These are phyloP conservation scores for Heterochromis multidens DNA, from an alignment of 2,113 vertebrate genomes.

Conservation along the genomic window DNA sequence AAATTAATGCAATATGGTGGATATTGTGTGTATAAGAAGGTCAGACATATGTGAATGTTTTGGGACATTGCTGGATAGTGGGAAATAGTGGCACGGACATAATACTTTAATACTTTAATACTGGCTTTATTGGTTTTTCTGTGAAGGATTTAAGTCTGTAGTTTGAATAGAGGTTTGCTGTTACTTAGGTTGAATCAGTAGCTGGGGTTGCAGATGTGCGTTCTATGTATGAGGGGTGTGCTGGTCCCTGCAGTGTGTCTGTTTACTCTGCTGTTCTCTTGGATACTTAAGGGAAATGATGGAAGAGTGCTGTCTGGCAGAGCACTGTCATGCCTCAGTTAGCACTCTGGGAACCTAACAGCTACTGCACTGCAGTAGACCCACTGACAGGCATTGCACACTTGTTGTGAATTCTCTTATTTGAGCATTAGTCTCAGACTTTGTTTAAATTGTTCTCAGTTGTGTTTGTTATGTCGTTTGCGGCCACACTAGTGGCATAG, in stretches of 20 bases:
- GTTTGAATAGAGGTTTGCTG: background rate
- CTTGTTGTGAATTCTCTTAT: slow-evolving; percentile 5
- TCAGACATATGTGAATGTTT: background rate
- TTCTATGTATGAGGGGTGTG: background rate
- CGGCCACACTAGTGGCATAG: background rate
- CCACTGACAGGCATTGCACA: background rate
- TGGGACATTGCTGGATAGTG: background rate
- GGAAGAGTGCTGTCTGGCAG: slow-evolving; percentile 10
- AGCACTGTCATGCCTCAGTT: slow-evolving; percentile 32
- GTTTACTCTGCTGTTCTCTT: slow-evolving; percentile 39
- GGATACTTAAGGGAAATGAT: slow-evolving; percentile 22
- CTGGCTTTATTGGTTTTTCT: background rate
- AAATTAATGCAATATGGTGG: background rate
- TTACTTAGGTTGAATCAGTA: slow-evolving; percentile 2
- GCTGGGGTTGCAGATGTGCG: background rate
- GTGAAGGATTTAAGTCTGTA: background rate
- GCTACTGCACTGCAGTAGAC: slow-evolving; percentile 16
- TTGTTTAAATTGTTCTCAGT: background rate
- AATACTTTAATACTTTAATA: background rate
- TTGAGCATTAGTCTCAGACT: background rate
- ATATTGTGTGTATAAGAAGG: background rate
- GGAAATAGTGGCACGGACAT: background rate
- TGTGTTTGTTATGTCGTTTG: background rate
- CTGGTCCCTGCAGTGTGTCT: slow-evolving; percentile 15
- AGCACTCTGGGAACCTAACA: slow-evolving; percentile 1